Base-by-base conservation (phyloP, 2,888 invertebrate genomes). In the Spisula subtruncata region DNA sequence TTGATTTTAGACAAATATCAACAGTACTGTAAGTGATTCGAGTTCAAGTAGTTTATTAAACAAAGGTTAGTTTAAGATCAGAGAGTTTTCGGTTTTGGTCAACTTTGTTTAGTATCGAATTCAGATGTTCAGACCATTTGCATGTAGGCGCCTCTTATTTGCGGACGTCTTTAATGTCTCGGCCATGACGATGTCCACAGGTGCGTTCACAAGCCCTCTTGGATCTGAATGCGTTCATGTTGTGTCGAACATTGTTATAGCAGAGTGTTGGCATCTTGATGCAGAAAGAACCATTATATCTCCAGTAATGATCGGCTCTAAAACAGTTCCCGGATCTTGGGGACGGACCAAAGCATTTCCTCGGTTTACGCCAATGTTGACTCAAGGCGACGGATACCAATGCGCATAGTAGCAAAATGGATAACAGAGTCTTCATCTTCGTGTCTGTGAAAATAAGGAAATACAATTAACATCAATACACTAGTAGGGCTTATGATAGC, bases 221-320 rank as follows among this genome's bases (percentile, higher is more conserved):
- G 5, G 75, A 75, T 16, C 18, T 12, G 75, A 75, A 75, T 32
- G 75, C 75, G 25, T 75, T 75, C 32, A 18, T 12, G 16, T 18
- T 6, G 6, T 2, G 18, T 75, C 35, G 14, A 12, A 75, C 35
- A 14, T 12, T 32, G 10, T 4, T 25, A 18, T 81, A 81, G 54
- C 81, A 81, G 0, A 54, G 29, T 0, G 54, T 54, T 14, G 48
- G 29, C 81, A 81, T 81, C 29, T 29, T 81, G n/a, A 51, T 48
- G 12, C 81, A 81, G 25, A 0, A 10, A 29, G 25, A 6, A 12
- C 81, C 81, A 14, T 81, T 54, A 18, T 25, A 81, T 8, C 81
- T 51, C 81, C 81, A 81, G 25, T 29, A 54, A 25, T 54, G 81
- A 32, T 81, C 81, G n/a, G 81, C 81, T 32, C 81, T 81, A 18